A percentile compares a stretch with the other conserved stretches of the same genome.
Conservation (phyloP, 2,888 invertebrate genomes). For the Campoletis raptor region DNA sequence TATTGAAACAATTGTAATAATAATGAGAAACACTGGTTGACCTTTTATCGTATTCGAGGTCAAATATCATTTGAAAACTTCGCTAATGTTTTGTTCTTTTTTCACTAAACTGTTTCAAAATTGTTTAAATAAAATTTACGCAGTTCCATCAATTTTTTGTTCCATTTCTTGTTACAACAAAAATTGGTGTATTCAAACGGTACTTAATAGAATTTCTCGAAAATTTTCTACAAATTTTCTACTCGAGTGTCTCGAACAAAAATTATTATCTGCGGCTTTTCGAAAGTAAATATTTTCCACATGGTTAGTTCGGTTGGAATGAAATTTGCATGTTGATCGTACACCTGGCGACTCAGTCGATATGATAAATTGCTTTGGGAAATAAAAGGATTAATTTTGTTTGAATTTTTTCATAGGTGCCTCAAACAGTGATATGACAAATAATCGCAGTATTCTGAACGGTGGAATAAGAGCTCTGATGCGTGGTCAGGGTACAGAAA, state of each 20-base stretch:
- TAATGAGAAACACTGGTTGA: neutral
- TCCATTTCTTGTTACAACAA: neutral
- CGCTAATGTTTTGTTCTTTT: neutral
- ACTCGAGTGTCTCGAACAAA: neutral
- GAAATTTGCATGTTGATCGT: neutral
- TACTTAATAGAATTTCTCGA: no score
- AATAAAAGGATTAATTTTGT: neutral
- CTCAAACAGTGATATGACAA: slow-evolving; percentile 81
- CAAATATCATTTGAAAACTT: neutral
- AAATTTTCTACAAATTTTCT: neutral
- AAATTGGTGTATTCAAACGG: neutral
- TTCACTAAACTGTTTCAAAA: neutral
- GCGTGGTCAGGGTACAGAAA: slow-evolving; percentile 87
- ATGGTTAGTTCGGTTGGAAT: neutral
- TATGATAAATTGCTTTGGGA: neutral
- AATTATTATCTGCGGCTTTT: no score
- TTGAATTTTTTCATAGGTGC: slow-evolving; percentile 74
- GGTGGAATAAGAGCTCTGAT: slow-evolving; percentile 91
- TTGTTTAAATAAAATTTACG: neutral
- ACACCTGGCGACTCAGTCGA: neutral
- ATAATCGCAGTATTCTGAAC: slow-evolving; percentile 88
- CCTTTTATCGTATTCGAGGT: neutral
- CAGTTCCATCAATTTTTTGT: neutral
- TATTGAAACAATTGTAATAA: neutral
- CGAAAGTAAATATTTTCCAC: no score